Percentiles rank a stretch among this genome's conserved stretches.
Evolutionary conservation across 2,113 vertebrate species (phyloP).

Genomic region (Burhinus bistriatus): DNA sequence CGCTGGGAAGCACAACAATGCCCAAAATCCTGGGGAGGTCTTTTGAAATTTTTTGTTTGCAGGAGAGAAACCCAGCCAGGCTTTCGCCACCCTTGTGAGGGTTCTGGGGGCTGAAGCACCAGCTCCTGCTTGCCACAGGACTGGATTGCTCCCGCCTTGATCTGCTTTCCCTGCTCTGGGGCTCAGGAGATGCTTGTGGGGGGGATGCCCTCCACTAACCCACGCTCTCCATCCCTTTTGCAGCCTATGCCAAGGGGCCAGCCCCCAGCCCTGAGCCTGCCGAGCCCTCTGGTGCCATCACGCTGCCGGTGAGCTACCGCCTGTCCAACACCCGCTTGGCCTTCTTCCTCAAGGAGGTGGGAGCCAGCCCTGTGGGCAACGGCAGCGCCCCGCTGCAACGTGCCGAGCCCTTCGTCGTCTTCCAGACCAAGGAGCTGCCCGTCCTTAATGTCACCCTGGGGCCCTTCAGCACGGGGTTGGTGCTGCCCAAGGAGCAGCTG

Average conservation of each 20-base stretch:
- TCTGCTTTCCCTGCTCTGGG: not conserved
- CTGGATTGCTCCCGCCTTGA: accelerated
- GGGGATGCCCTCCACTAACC: not conserved
- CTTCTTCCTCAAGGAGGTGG: conserved; percentile 89
- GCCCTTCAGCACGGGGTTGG: conserved; percentile 87
- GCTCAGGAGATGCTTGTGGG: not conserved
- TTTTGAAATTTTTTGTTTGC: not conserved
- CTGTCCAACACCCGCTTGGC: conserved; percentile 93
- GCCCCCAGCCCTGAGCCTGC: conserved; percentile 80
- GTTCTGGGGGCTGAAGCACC: not conserved
- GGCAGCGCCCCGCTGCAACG: conserved; percentile 76
- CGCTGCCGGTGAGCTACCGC: conserved; percentile 90
- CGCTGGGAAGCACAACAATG: accelerated
- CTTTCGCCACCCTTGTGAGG: not conserved
- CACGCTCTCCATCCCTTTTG: accelerated
- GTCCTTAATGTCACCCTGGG: conserved; percentile 92
- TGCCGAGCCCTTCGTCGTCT: conserved; percentile 93
- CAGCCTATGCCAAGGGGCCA: conserved; percentile 79
- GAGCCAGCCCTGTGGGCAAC: conserved; percentile 56
- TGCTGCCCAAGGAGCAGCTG: conserved; percentile 89
- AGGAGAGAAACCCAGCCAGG: not conserved
- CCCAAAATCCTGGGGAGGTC: accelerated
- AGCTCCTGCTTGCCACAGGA: accelerated
- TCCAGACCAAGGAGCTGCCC: conserved; percentile 95
- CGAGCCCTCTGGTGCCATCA: conserved; percentile 68